Base-by-base conservation (phyloP, 2,888 invertebrate species). In the Sphaeridia pumilis region DNA sequence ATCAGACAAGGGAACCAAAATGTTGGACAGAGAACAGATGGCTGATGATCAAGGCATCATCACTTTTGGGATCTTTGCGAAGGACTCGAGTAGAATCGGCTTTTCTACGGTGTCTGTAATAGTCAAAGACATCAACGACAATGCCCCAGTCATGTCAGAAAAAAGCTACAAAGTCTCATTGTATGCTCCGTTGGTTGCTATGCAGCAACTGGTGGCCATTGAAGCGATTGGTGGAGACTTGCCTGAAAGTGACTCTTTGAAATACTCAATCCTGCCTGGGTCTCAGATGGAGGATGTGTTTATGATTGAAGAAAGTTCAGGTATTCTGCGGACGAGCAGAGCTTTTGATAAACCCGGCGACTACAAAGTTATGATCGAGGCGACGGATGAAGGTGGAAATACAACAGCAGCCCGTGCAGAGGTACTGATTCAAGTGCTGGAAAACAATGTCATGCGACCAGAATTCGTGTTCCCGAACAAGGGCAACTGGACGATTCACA, bases 141-240 rank as follows among this genome's bases (percentile, higher is more conserved):
- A 53, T 12, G 26, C 44, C 49, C 93, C 93, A 0, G 73, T 79
- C 42, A 93, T 94, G 70, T 79, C 78, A 0, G 82, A 84, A 63
- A 78, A 79, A 43, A 78, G 78, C 7, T 92, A 89, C 70, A 79
- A 80, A 63, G 81, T 83, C 1, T 83, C 81, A 0, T 90, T 92
- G 69, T 89, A 87, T 69, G 68, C 71, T 20, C 79, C 84, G 12
- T 70, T 86, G 20, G 80, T 82, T 67, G 87, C 89, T 0, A 86
- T 87, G 0, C 82, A 87, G 1, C 83, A 86, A 1, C 80, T 93
- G 46, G 69, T 90, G 12, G 84, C 87, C 64, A 70, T 93, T 1
- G 75, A 81, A 57, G 92, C 90, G 0, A 80, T 79, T 17, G 92
- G 92, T 66, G 76, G 76, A 22, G 93, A 94, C 66, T 79, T 81